These are phyloP conservation scores for Phyllopteryx taeniolatus DNA, from an alignment of 2,113 vertebrate species.

Conservation along the genomic window DNA sequence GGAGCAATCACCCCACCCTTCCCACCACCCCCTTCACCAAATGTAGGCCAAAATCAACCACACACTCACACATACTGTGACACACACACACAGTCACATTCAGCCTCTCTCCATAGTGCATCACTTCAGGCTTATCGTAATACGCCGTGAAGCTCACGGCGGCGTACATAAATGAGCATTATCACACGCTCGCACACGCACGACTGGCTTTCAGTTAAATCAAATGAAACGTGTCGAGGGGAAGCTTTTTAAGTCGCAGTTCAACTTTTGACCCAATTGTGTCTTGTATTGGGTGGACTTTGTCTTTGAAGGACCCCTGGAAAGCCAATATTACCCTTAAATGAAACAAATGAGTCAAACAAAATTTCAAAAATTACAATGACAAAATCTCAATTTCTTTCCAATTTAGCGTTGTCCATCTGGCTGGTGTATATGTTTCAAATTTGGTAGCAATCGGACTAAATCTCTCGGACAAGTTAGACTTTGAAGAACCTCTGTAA, in stretches of 20 bases:
- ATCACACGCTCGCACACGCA: conserved; percentile 13
- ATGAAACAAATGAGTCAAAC: neutral
- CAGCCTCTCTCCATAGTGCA: conserved; percentile 22
- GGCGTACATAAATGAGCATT: conserved; percentile 31
- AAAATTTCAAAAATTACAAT: no score
- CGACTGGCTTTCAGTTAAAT: neutral
- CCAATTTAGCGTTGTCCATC: neutral
- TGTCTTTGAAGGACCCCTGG: neutral
- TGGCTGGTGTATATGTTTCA: no score
- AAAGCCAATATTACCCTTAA: neutral
- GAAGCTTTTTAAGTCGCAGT: neutral
- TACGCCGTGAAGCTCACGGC: conserved; percentile 37
- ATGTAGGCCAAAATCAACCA: conserved; percentile 52
- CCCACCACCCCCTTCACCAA: conserved; percentile 10
- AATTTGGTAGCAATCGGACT: neutral
- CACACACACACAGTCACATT: conserved; percentile 24
- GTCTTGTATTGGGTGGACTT: neutral
- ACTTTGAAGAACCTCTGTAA: neutral
- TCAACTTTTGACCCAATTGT: neutral
- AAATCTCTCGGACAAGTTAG: neutral
- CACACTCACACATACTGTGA: conserved; percentile 18
- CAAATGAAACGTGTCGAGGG: neutral
- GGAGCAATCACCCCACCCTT: conserved; percentile 19
- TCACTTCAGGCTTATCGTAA: conserved; percentile 44
- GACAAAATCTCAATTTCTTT: no score